Evolutionary conservation across 2,797 vertebrate genomes (phyloP).

Genomic region (Loriculus beryllinus): DNA sequence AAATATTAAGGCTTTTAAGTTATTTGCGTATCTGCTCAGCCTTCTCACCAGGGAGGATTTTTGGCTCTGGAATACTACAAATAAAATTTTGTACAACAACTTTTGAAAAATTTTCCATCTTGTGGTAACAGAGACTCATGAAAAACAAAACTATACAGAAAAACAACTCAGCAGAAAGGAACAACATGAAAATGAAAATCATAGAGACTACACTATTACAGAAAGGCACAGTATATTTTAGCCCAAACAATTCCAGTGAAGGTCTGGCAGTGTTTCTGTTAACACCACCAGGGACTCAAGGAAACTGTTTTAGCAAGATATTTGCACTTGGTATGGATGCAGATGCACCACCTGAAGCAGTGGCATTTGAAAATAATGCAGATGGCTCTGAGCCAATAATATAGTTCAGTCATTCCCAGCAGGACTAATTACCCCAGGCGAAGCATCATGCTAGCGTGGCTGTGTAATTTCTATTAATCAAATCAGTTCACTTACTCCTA

Average conservation of each 20-base stretch:
- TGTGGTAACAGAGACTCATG: background rate
- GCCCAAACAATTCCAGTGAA: background rate
- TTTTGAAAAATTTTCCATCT: background rate
- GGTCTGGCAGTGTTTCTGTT: background rate
- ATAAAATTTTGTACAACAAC: background rate
- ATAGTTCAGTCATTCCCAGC: conserved; percentile 20
- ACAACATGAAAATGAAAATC: background rate
- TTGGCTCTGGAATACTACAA: background rate
- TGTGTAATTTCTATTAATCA: conserved; percentile 26
- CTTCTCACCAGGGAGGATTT: background rate
- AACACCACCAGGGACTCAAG: background rate
- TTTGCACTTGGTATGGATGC: background rate
- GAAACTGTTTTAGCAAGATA: conserved; percentile 4
- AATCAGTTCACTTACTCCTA: conserved; percentile 1
- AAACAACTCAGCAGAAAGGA: background rate
- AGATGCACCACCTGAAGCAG: conserved; percentile 26
- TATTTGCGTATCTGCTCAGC: background rate
- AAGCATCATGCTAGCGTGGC: background rate
- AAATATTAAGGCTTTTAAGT: background rate
- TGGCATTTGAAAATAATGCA: background rate
- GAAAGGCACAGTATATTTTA: background rate
- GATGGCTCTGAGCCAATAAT: background rate
- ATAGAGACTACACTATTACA: background rate
- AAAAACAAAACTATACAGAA: background rate
- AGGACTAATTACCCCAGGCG: conserved; percentile 27